Conservation (phyloP, 2,888 invertebrate genomes). For the Erpobdella octoculata region DNA sequence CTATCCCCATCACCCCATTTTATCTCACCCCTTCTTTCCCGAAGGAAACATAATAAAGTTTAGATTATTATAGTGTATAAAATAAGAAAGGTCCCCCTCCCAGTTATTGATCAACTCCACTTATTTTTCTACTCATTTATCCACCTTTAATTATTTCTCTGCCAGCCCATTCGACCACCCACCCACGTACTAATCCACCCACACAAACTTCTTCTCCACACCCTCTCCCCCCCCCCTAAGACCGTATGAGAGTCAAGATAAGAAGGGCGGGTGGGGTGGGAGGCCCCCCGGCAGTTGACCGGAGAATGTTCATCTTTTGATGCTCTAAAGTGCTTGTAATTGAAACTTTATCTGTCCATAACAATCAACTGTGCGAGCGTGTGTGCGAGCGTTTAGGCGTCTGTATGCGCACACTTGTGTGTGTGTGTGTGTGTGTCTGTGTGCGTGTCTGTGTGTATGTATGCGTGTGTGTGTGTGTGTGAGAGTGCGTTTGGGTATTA, state of each 20-base stretch:
- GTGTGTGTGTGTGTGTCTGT: background rate
- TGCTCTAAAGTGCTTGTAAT: background rate
- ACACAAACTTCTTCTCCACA: background rate
- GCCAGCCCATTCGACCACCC: background rate
- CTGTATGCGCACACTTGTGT: background rate
- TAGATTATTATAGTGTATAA: too few species aligned
- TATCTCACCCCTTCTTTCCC: too few species aligned
- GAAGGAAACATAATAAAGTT: too few species aligned
- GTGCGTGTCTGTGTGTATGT: background rate
- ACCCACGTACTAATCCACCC: background rate
- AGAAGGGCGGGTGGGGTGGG: background rate
- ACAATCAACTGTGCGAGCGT: background rate
- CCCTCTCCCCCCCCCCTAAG: background rate
- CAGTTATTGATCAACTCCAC: background rate
- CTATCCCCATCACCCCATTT: too few species aligned
- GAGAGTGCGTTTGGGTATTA: too few species aligned
- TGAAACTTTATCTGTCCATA: conserved; percentile 6
- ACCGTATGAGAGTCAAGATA: background rate
- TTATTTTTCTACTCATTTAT: background rate
- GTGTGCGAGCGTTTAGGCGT: background rate
- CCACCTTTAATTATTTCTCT: too few species aligned
- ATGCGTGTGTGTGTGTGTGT: background rate
- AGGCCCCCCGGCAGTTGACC: too few species aligned
- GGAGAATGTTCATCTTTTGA: background rate
- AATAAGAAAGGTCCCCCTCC: too few species aligned